Conservation (phyloP, 1,140 invertebrate species). For the Heliconius himera region DNA sequence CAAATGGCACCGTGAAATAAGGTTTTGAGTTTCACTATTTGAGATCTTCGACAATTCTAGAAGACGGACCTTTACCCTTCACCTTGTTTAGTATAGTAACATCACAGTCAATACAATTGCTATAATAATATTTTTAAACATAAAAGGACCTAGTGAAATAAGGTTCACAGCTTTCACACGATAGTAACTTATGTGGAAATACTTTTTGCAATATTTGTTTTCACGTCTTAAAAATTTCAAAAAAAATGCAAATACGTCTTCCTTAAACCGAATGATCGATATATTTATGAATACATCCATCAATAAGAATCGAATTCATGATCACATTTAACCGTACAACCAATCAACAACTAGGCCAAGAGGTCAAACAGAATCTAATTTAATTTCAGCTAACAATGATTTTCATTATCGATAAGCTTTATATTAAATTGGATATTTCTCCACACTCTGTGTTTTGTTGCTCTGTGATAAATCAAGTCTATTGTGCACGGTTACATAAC, state of each 20-base stretch:
- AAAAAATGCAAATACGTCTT: too few species aligned
- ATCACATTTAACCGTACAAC: neutral
- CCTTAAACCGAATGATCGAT: too few species aligned
- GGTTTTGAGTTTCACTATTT: neutral
- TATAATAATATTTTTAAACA: too few species aligned
- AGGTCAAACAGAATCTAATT: neutral
- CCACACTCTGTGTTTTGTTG: neutral
- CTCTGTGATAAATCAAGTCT: constrained; percentile 4
- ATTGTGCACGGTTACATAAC: constrained; percentile 15
- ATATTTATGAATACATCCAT: neutral
- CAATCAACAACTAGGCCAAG: neutral
- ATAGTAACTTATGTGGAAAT: too few species aligned
- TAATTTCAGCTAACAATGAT: neutral
- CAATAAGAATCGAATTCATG: neutral
- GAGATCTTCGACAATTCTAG: too few species aligned
- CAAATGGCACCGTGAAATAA: neutral
- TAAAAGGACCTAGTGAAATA: too few species aligned
- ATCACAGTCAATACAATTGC: too few species aligned
- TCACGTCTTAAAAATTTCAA: too few species aligned
- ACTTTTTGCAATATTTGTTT: too few species aligned
- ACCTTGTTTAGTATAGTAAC: too few species aligned
- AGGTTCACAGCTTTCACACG: too few species aligned
- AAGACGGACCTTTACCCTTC: too few species aligned
- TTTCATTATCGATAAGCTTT: neutral
- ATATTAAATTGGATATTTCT: constrained; percentile 5